phyloP scores from a whole-genome alignment of 2,113 vertebrate species.

The Neomonachus schauinslandi region DNA sequence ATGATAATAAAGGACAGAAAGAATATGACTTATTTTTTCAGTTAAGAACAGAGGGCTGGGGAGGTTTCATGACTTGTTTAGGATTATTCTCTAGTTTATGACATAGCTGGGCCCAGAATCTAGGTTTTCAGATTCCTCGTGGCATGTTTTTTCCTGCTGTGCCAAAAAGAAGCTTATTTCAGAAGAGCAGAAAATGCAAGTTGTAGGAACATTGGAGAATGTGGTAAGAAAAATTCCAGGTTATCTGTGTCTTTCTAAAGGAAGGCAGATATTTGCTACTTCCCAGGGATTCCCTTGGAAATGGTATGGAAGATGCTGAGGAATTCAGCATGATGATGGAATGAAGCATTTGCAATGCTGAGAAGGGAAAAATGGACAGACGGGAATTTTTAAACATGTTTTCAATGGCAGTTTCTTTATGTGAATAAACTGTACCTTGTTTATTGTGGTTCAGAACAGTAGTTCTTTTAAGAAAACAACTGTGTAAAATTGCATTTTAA shows the following conservation, averaged over 20 bases:
- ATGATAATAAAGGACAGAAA: not conserved
- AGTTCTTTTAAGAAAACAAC: slow-evolving; percentile 29
- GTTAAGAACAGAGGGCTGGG: not conserved
- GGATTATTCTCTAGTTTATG: not conserved
- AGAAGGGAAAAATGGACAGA: not conserved
- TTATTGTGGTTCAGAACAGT: not conserved
- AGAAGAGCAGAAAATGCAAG: not conserved
- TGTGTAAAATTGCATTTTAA: slow-evolving; percentile 29
- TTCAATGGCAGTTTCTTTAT: not conserved
- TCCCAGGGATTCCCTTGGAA: not conserved
- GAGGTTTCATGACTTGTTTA: not conserved
- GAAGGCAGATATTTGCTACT: not conserved
- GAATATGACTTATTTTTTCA: not conserved
- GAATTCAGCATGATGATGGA: not conserved
- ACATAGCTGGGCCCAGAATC: not conserved
- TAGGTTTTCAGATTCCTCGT: not conserved
- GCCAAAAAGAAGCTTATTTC: not conserved
- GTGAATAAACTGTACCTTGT: not conserved
- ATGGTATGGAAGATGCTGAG: not conserved
- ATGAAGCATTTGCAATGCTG: not conserved
- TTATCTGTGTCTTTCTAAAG: not conserved
- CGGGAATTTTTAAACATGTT: not conserved
- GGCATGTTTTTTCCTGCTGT: not conserved
- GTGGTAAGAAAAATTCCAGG: not conserved
- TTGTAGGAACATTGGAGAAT: not conserved